Evolutionary conservation across 2,113 vertebrate genomes (phyloP), one percentile per base, ranked within the genome.

Genomic region (Catagonus wagneri): DNA sequence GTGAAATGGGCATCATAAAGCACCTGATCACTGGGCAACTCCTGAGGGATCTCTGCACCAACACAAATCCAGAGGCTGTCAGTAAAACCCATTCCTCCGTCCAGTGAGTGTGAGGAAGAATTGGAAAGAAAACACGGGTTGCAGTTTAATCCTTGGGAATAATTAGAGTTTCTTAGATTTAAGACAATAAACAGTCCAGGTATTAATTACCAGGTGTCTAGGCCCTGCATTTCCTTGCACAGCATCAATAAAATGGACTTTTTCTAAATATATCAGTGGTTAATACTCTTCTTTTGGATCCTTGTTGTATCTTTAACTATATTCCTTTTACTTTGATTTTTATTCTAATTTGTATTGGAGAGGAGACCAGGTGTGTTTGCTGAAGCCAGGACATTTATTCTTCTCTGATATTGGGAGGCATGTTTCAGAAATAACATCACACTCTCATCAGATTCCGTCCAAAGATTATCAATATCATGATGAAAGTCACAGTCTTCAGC

Each of bases 271-370:
- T 3, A 63, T 84, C 8, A 27, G 17, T 88, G 4, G 14, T 80
- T 63, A 79, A 69, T 63, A 68, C 15, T 93, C 14, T 23, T 86
- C n/a, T 68, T 93, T 88, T 80, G 60, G 10, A 86, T 78, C n/a
- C 7, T 34, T 72, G 11, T 60, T 80, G 17, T 85, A 61, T 39
- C 44, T 25, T 90, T 39, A 15, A 85, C 8, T 25, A 14, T 0
- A 61, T 88, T 85, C 63, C n/a, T 17, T 86, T 72, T 72, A 25
- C 58, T 90, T 61, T 75, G 23, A 61, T 81, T 75, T 91, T 23
- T 20, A 75, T 96, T 84, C 54, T 85, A n/a, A 75, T 91, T 91
- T 54, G 19, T 61, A 58, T 85, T 68, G 83, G 36, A 34, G 66
- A 66, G 10, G 15, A 94, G 91, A 76, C 10, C 65, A 68, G 63